Percentiles rank a stretch among this genome's conserved stretches.
Evolutionary conservation across 2,888 invertebrate genomes (phyloP).

Genomic region (Melikaiella ostensackeni): DNA sequence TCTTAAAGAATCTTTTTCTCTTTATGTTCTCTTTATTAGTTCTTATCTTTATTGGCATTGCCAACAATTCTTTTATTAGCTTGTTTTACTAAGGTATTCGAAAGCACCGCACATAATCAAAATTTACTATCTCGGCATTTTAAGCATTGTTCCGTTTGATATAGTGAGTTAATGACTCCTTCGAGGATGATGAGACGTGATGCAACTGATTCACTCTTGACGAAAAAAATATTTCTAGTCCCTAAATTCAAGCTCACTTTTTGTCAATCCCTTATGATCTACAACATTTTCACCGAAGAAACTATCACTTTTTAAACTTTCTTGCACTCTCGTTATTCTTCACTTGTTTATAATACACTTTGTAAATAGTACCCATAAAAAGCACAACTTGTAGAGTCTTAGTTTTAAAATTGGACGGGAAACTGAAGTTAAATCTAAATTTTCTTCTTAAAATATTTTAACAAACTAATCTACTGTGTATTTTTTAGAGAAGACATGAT

Average conservation of each 20-base stretch:
- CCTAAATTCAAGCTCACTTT: neutral
- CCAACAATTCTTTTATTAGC: neutral
- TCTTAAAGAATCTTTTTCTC: neutral
- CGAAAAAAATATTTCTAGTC: slow-evolving; percentile 6
- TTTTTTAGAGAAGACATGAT: neutral
- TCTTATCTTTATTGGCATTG: neutral
- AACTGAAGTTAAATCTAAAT: neutral
- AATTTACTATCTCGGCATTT: slow-evolving; percentile 14
- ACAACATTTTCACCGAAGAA: neutral
- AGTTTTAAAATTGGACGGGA: neutral
- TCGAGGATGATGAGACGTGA: slow-evolving; percentile 25
- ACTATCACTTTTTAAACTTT: neutral
- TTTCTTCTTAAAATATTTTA: neutral
- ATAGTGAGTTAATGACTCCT: slow-evolving; percentile 22
- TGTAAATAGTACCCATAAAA: neutral
- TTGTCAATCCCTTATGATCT: neutral
- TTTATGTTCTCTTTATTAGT: neutral
- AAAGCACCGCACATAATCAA: slow-evolving; percentile 15
- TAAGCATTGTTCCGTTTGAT: slow-evolving; percentile 31
- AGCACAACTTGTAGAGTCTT: neutral
- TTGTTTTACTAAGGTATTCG: neutral
- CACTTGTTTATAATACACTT: neutral
- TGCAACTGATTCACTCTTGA: slow-evolving; percentile 28
- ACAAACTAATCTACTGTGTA: neutral
- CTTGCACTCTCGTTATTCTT: neutral